Evolutionary conservation across 2,113 vertebrate species (phyloP), one percentile per base, ranked within the genome.

Genomic region (Catharus fuscescens): DNA sequence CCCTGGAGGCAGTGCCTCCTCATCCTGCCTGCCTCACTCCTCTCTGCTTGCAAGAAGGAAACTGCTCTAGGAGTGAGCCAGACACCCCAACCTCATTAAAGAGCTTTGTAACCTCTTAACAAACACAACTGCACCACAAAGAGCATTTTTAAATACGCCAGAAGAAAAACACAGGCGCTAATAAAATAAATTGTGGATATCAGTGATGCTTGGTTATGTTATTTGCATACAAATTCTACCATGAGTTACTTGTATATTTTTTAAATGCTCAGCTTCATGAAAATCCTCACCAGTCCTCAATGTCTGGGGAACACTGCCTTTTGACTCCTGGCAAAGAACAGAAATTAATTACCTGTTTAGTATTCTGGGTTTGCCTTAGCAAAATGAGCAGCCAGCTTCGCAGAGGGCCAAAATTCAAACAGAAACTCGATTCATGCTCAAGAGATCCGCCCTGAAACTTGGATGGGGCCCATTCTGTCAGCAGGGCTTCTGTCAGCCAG

Each of bases 271-370:
- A 8, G 16, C 31, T 88, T 77, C 29, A 8, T 34, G 23, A 48
- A 82, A 95, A 65, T 56, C 2, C 5, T 77, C 62, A 48, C 11
- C 2, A 4, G 31, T 45, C 66, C 61, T 84, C 59, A 69, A 26
- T 76, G 90, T 65, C 59, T 48, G 23, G 26, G 62, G 65, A 95
- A 72, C 14, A 5, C 31, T 95, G 95, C 86, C 84, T 94, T 97
- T 95, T 96, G 88, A 93, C 92, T 94, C 50, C 48, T 96, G 85
- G 92, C 84, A 78, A 83, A 94, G 70, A 76, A 90, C 38, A 66
- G 60, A 86, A 97, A 92, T 86, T 95, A 96, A 97, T 97, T 95
- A 96, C 88, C 93, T 97, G 84, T n/a, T 97, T 92, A 96, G 50
- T 96, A 92, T 96, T 96, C 93, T 60, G 87, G 31, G 88, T 76